Evolutionary conservation across 2,113 vertebrate genomes (phyloP), one percentile per base, ranked within the genome.

Genomic region (Pomatorhinus ruficollis): DNA sequence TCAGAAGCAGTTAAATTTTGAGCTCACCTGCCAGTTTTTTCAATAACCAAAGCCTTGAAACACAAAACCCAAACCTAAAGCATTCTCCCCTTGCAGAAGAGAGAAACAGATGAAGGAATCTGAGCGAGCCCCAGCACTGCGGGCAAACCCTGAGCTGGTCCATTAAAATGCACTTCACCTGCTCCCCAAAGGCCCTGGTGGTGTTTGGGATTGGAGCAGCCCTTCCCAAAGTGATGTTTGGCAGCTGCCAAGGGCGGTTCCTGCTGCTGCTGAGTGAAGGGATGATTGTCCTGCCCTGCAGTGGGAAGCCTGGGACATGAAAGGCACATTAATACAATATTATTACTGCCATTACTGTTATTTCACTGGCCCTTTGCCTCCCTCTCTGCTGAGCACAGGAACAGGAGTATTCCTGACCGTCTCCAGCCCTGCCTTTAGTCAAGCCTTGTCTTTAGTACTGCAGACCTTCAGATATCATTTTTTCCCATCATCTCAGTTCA

Each of bases 401-500:
- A 30, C 44, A 27, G 40, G 88, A 90, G 30, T 60, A 66, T 59
- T 83, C 59, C 88, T 74, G 68, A 77, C 57, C 6, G 60, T 64
- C 85, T 63, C 85, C 90, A 88, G 22, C 60, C 87, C 92, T 83
- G 83, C 87, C 21, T 65, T 86, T 50, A 87, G 65, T 77, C 75
- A 63, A 49, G 52, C 54, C 64, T 83, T 0, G 1, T 92, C 90
- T 86, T 81, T 40, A 95, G 90, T 90, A 78, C 79, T 56, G 54
- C 33, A 87, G 93, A 85, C 90, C 52, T 93, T 74, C 90, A 88
- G 79, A 81, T 65, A 77, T 1, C 40, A 92, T 90, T 96, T 93
- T 95, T 97, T 96, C 93, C 90, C 93, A 94, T 93, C 90, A 63
- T 88, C 68, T 94, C 63, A 52, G 76, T 68, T 92, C 92, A 64